A percentile compares a stretch with the other conserved stretches of the same genome.
phyloP scores from a whole-genome alignment of 2,888 invertebrate species.

The Auanema sp. region DNA sequence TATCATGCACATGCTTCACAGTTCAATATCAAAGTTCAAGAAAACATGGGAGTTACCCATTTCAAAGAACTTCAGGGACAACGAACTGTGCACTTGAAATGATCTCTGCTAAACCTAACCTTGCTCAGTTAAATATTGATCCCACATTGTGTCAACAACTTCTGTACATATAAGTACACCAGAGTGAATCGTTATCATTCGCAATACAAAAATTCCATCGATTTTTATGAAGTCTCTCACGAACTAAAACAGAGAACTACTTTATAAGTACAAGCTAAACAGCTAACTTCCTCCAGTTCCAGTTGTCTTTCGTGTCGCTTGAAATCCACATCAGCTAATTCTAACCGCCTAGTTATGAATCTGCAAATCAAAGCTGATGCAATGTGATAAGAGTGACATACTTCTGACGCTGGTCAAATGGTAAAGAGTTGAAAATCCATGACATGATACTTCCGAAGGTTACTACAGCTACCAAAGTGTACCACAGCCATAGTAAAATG shows the following conservation, averaged over 20 bases:
- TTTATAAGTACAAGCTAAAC: background rate
- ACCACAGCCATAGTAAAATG: conserved; percentile 64
- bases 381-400: conserved; percentile 14
- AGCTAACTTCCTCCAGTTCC: conserved; percentile 52
- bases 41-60: background rate
- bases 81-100: no score
- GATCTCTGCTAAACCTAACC: conserved; percentile 19
- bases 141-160: conserved; percentile 62
- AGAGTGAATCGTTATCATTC: conserved; percentile 63
- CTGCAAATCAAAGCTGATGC: conserved; percentile 15
- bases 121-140: conserved; percentile 49
- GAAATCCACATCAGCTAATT: conserved; percentile 62
- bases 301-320: conserved; percentile 31
- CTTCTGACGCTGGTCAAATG: conserved; percentile 53
- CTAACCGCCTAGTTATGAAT: conserved; percentile 59
- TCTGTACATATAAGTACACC: conserved; percentile 50
- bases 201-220: conserved; percentile 62
- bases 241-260: conserved; percentile 36
- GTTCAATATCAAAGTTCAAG: no score
- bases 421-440: conserved; percentile 54
- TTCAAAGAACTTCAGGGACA: background rate
- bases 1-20: no score
- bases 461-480: conserved; percentile 46
- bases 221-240: conserved; percentile 60
- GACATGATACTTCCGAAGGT: conserved; percentile 50